Conservation (phyloP, 2,888 invertebrate species). For the Tridacna crocea region DNA sequence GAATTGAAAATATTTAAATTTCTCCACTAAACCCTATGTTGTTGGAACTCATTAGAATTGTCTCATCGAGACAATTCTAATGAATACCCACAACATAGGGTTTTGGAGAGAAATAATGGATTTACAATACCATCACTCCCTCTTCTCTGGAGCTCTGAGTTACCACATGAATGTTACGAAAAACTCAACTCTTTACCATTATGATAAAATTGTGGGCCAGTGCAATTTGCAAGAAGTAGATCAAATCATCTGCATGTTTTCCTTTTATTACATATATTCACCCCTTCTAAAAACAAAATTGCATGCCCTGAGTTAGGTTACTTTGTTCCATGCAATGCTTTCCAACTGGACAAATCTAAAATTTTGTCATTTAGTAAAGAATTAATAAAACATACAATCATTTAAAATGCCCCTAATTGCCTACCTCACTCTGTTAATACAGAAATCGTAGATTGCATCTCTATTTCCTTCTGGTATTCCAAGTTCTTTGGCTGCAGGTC, state of each 20-base stretch:
- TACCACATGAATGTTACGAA: too few species aligned
- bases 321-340: neutral
- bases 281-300: neutral
- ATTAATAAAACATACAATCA: neutral
- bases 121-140: too few species aligned
- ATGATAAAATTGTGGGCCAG: too few species aligned
- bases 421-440: constrained; percentile 90
- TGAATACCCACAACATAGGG: too few species aligned
- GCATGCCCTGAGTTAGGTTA: neutral
- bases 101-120: too few species aligned
- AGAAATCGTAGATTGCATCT: constrained; percentile 93
- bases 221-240: too few species aligned
- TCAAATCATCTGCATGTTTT: neutral
- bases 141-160: too few species aligned
- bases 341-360: neutral
- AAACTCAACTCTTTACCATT: too few species aligned
- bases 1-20: too few species aligned
- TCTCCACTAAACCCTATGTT: too few species aligned
- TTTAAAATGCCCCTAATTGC: neutral
- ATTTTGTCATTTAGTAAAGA: neutral
- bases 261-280: neutral
- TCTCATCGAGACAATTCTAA: too few species aligned
- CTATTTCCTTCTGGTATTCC: constrained; percentile 89
- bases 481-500: constrained; percentile 89
- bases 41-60: too few species aligned